Conservation (phyloP, 2,888 invertebrate genomes). For the Hylaea fasciaria region DNA sequence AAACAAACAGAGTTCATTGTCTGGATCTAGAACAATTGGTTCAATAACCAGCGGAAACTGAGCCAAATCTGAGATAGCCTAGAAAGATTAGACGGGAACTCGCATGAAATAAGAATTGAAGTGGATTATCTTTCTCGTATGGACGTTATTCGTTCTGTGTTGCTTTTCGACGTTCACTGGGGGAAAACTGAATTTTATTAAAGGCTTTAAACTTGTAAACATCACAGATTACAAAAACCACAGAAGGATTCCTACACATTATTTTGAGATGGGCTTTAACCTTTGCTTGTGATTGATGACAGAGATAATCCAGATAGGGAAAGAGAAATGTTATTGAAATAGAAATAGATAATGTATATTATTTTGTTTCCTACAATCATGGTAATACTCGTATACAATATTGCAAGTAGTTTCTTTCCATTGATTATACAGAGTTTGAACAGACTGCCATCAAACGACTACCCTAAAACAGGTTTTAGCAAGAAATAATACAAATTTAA, state of each 20-base stretch:
- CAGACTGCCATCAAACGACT: too few relatives aligned
- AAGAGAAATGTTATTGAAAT: not conserved
- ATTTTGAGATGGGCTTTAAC: not conserved
- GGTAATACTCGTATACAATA: too few relatives aligned
- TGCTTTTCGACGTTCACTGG: conserved; percentile 3
- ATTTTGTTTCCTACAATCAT: too few relatives aligned
- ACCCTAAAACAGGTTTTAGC: too few relatives aligned
- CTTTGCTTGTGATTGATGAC: not conserved
- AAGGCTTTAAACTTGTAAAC: too few relatives aligned
- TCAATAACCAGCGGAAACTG: conserved; percentile 29
- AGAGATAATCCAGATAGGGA: not conserved
- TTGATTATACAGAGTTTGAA: too few relatives aligned
- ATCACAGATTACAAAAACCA: too few relatives aligned
- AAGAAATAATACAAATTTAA: too few relatives aligned
- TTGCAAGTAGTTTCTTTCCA: too few relatives aligned
- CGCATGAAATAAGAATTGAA: conserved; percentile 26
- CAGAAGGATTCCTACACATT: too few relatives aligned
- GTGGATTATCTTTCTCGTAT: conserved; percentile 18
- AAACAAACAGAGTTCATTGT: conserved; percentile 22
- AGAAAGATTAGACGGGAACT: conserved; percentile 26
- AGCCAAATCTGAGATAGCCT: conserved; percentile 31
- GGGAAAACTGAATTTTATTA: not conserved
- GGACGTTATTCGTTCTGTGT: conserved; percentile 14
- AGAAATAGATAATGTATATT: too few relatives aligned
- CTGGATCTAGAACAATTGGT: conserved; percentile 28